These are phyloP conservation scores for Homarus americanus DNA, from an alignment of 1,140 invertebrate genomes.

Conservation along the genomic window DNA sequence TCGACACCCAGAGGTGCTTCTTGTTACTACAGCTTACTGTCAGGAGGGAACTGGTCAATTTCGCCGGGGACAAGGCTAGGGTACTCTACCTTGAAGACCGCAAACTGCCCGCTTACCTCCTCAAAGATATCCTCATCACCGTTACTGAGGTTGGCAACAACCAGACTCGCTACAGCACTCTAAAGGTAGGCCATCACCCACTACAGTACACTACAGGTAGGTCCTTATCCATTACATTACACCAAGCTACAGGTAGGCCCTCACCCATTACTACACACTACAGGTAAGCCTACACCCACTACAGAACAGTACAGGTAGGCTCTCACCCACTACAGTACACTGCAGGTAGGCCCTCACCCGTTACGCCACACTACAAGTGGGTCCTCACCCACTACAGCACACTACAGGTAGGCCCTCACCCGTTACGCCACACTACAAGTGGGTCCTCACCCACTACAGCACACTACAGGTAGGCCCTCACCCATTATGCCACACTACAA, in stretches of 20 bases:
- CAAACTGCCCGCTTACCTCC: slow-evolving; percentile 56
- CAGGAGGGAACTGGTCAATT: slow-evolving; percentile 36
- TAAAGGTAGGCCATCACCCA: slow-evolving; percentile 26
- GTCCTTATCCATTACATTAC: too few relatives aligned
- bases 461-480: too few relatives aligned
- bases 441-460: too few relatives aligned
- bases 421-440: background rate
- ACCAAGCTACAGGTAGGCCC: too few relatives aligned
- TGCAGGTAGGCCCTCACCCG: background rate
- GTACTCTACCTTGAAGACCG: slow-evolving; percentile 52
- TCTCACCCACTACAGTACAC: background rate
- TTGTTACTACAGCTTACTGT: slow-evolving; percentile 52
- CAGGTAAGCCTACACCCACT: too few relatives aligned
- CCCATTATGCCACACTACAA: too few relatives aligned
- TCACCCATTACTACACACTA: too few relatives aligned
- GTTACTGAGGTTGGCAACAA: slow-evolving; percentile 39
- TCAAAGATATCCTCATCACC: slow-evolving; percentile 31
- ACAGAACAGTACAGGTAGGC: too few relatives aligned
- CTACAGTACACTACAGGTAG: too few relatives aligned
- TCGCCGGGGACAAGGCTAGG: background rate
- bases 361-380: background rate
- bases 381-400: background rate
- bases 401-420: background rate
- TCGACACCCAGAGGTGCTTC: slow-evolving; percentile 65
- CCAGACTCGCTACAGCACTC: slow-evolving; percentile 40